Conservation (phyloP, 1,140 invertebrate species). For the Drosophila aff. region DNA sequence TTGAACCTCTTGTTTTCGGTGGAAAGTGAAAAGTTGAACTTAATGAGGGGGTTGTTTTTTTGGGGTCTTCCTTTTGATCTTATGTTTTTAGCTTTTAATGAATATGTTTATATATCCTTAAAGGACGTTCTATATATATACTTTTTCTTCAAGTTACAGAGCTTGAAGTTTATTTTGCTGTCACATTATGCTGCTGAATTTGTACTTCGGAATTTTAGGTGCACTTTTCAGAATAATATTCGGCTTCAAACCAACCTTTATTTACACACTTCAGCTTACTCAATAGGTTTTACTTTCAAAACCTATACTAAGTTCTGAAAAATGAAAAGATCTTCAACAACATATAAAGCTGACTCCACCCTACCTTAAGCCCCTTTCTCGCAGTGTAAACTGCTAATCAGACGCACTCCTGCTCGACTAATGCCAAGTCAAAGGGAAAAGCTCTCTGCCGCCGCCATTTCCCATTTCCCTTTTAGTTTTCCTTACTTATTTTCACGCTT, state of each 20-base stretch:
- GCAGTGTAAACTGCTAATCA: slow-evolving; percentile 25
- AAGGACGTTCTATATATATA: not conserved
- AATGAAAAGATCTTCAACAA: not conserved
- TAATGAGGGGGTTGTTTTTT: not conserved
- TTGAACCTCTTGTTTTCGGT: not conserved
- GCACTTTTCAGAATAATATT: not conserved
- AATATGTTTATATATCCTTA: too few relatives aligned
- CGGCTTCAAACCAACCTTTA: not conserved
- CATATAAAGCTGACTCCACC: not conserved
- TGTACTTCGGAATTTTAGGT: not conserved
- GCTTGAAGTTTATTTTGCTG: not conserved
- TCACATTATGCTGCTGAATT: not conserved
- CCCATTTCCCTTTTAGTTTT: not conserved
- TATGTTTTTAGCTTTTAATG: not conserved
- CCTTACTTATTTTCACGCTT: slow-evolving; percentile 7
- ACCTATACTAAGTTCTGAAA: not conserved
- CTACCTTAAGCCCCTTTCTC: not conserved
- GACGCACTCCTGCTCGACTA: slow-evolving; percentile 28
- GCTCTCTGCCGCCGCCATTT: slow-evolving; percentile 3
- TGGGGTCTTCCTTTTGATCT: not conserved
- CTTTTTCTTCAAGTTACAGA: not conserved
- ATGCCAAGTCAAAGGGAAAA: slow-evolving; percentile 55
- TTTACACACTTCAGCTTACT: not conserved
- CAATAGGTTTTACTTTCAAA: not conserved
- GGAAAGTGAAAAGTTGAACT: not conserved